These are phyloP conservation scores for Aphis craccivora DNA, from an alignment of 1,140 invertebrate species.

Conservation along the genomic window DNA sequence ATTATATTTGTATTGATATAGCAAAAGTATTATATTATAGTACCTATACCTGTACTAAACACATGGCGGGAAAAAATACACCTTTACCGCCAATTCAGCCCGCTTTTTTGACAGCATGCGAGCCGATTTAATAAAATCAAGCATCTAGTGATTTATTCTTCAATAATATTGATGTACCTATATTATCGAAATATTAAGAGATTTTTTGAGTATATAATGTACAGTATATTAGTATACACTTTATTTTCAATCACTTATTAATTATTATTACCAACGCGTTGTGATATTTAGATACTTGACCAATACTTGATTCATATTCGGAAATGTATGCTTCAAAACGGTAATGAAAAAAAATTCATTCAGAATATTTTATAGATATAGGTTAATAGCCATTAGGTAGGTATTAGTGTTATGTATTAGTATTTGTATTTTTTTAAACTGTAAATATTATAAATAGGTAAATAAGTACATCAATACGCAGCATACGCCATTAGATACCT, in stretches of 20 bases:
- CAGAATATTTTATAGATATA: no score
- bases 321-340: no score
- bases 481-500: background rate
- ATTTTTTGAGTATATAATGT: background rate
- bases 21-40: background rate
- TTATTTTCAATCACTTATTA: background rate
- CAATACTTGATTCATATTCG: background rate
- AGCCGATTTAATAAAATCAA: background rate
- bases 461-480: background rate
- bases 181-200: background rate
- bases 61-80: constrained; percentile 10
- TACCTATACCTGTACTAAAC: background rate
- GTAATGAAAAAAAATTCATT: no score
- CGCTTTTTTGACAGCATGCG: background rate
- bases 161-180: background rate
- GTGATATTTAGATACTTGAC: no score
- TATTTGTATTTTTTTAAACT: background rate
- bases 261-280: background rate
- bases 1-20: background rate
- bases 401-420: no score
- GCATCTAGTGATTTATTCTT: background rate
- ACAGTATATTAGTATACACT: background rate
- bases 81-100: background rate
- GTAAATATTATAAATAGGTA: background rate
- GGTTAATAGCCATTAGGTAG: no score